Conservation (phyloP, 2,797 vertebrate genomes). For the Serranus cabrilla region DNA sequence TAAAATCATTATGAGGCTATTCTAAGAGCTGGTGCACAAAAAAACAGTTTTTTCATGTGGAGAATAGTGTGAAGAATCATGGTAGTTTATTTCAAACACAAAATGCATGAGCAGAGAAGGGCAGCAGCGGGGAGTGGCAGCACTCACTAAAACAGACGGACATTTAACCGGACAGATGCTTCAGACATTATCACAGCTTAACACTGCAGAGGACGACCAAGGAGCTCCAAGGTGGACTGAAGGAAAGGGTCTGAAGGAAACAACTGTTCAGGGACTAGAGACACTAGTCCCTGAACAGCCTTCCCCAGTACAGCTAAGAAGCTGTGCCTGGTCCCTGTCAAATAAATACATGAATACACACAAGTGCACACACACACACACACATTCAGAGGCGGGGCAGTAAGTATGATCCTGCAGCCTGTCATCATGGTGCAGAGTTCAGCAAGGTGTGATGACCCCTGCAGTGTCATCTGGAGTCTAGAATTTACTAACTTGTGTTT, state of each 20-base stretch:
- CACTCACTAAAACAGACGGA: constrained; percentile 64
- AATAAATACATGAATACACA: too few relatives aligned
- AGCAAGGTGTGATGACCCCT: too few relatives aligned
- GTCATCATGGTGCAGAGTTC: too few relatives aligned
- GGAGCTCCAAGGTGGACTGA: constrained; percentile 43
- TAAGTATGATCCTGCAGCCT: too few relatives aligned
- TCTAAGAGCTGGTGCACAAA: constrained; percentile 1
- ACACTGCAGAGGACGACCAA: constrained; percentile 28
- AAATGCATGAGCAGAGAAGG: constrained; percentile 44
- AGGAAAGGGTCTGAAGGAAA: constrained; percentile 4
- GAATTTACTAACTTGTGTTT: too few relatives aligned
- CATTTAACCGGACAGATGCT: constrained; percentile 72
- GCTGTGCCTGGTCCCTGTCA: too few relatives aligned
- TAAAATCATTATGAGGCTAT: neutral
- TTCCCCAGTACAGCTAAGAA: too few relatives aligned
- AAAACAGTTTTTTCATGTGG: constrained; percentile 29
- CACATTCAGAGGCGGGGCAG: too few relatives aligned
- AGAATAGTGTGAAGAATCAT: constrained; percentile 28
- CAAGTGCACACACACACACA: too few relatives aligned
- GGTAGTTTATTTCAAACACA: constrained; percentile 49
- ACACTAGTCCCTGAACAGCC: too few relatives aligned
- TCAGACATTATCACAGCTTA: constrained; percentile 41
- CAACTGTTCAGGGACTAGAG: constrained; percentile 11
- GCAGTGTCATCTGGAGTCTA: too few relatives aligned
- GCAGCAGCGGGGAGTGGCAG: constrained; percentile 42